A percentile compares a stretch with the other conserved stretches of the same genome.
phyloP scores from a whole-genome alignment of 2,113 vertebrate species.

The Mus musculus region GRCm39 chr7:81115501-81116000 shows the following conservation, averaged over 20 bases:
- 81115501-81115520: slow-evolving; percentile 97
- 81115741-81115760: not conserved
- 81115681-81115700: not conserved
- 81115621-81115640: not conserved
- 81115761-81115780: slow-evolving; percentile 88
- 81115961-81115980: slow-evolving; percentile 98
- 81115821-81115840: slow-evolving; percentile 88
- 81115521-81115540: no score
- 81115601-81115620: not conserved
- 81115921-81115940: slow-evolving; percentile 99
- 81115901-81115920: slow-evolving; percentile 86
- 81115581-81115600: not conserved
- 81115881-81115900: not conserved
- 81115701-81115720: not conserved
- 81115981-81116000: slow-evolving; percentile 96
- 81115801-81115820: slow-evolving; percentile 90
- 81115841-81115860: slow-evolving; percentile 40
- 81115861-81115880: not conserved
- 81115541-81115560: not conserved
- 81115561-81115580: no score
- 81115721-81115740: not conserved
- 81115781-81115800: slow-evolving; percentile 91
- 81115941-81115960: slow-evolving; percentile 97
- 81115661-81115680: not conserved
- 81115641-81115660: not conserved